Base-by-base conservation (phyloP, 2,113 vertebrate genomes). In the Osmerus eperlanus region DNA sequence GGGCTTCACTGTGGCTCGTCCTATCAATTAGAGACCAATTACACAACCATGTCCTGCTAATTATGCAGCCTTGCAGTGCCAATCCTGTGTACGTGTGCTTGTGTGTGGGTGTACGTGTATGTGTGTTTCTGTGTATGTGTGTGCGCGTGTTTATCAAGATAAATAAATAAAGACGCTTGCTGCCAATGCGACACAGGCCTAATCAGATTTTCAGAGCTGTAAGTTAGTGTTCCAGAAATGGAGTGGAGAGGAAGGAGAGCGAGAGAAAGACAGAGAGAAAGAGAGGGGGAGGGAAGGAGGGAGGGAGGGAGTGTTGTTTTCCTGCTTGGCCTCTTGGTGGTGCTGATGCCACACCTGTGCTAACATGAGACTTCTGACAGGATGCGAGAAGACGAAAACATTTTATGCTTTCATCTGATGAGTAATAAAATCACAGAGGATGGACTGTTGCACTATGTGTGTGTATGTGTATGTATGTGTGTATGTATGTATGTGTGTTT, bases 11-110 rank as follows among this genome's bases (percentile, higher is more conserved):
- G 36, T 74, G 53, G 74, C 75, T 86, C 81, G 79, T 88, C 77
- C 73, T 87, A 83, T 87, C 84, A 89, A 84, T 91, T 85, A 89
- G 70, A 85, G 75, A 72, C 74, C 84, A 87, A 87, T 89, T 90
- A 87, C 70, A 76, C 63, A 84, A 67, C 77, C 81, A 67, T 87
- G 82, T 89, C 81, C 82, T 72, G 52, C 75, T 89, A 89, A 86
- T 90, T 88, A 89, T 67, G 61, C 78, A 70, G 63, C 64, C 29
- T 72, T 9, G 74, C 67, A 66, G 25, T 56, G 67, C 74, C 66
- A 72, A 65, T 77, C 71, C 63, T 68, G 32, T 11, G 64, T 47
- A 9, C 25, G 25, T 28, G 25, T 65, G 29, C n/a, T 18, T 1
- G 14, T 36, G 32, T 41, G n/a, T 41, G 29, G 28, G 2, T 67